Conservation (phyloP, 2,888 invertebrate species). For the Sussaba pulchella region DNA sequence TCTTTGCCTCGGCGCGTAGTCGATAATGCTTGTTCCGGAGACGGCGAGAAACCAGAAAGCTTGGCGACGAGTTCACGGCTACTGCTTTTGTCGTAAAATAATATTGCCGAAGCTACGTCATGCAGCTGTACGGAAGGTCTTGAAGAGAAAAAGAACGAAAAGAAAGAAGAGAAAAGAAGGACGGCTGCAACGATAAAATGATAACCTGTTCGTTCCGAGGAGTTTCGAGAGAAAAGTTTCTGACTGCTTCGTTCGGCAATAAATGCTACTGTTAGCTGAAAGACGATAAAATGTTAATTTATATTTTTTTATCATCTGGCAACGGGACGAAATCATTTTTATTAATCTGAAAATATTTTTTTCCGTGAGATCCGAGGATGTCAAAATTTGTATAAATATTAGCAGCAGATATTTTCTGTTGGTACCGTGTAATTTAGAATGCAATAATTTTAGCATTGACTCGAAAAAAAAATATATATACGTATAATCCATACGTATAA, state of each 20-base stretch:
- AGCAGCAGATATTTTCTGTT: background rate
- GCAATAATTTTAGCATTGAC: background rate
- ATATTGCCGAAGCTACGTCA: constrained; percentile 41
- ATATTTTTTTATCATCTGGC: constrained; percentile 12
- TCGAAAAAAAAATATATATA: background rate
- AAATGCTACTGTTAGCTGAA: constrained; percentile 35
- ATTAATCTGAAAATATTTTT: constrained; percentile 11
- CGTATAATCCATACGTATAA: too few relatives aligned
- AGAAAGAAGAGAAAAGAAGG: constrained; percentile 2
- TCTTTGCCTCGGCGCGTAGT: constrained; percentile 1
- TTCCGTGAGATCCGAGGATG: constrained; percentile 15
- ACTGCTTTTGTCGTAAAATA: constrained; percentile 47
- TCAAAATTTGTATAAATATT: constrained; percentile 17
- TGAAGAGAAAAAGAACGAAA: background rate
- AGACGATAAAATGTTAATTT: constrained; percentile 50
- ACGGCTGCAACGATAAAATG: constrained; percentile 22
- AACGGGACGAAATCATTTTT: constrained; percentile 11
- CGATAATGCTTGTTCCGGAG: constrained; percentile 41
- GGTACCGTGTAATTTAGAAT: background rate
- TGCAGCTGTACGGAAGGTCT: constrained; percentile 13
- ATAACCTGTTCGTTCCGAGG: constrained; percentile 14
- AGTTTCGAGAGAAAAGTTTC: constrained; percentile 13
- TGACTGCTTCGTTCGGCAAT: constrained; percentile 15
- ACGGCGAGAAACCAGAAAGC: constrained; percentile 50
- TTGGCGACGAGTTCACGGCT: constrained; percentile 7